These are phyloP conservation scores for Platycheirus rosarum DNA, from an alignment of 2,888 invertebrate genomes.

Conservation along the genomic window DNA sequence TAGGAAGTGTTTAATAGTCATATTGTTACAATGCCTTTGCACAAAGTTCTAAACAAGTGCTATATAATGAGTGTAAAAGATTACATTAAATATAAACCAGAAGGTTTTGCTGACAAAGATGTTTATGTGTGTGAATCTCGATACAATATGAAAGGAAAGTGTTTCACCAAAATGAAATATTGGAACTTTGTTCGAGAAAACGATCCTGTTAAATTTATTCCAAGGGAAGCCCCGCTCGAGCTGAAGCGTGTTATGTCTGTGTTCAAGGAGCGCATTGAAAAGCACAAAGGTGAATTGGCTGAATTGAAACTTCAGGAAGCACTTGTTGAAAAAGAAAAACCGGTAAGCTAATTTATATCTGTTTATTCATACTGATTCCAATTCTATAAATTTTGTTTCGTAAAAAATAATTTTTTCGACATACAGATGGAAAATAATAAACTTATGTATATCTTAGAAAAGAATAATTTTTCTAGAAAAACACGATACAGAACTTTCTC, in stretches of 20 bases:
- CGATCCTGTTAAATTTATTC: conserved; percentile 86
- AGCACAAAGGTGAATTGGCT: conserved; percentile 94
- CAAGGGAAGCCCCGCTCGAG: conserved; percentile 89
- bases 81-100: conserved; percentile 94
- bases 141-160: conserved; percentile 92
- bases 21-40: conserved; percentile 85
- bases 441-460: too few relatives aligned
- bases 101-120: conserved; percentile 94
- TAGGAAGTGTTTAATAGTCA: conserved; percentile 27
- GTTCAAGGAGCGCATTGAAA: conserved; percentile 94
- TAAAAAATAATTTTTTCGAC: too few relatives aligned
- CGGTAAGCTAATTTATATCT: conserved; percentile 84
- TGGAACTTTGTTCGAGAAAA: conserved; percentile 86
- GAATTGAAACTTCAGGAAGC: conserved; percentile 92
- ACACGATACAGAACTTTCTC: too few relatives aligned
- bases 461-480: too few relatives aligned
- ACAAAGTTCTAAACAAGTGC: conserved; percentile 93
- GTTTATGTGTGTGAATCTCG: conserved; percentile 98
- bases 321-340: conserved; percentile 92
- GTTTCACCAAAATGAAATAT: conserved; percentile 96
- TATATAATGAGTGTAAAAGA: conserved; percentile 97
- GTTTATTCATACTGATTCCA: conserved; percentile 32
- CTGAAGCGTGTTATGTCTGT: conserved; percentile 95
- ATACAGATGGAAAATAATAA: too few relatives aligned
- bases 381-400: background rate